Percentiles rank a stretch among this genome's conserved stretches.
These are phyloP conservation scores for Amyelois transitella DNA, from an alignment of 1,140 invertebrate species.

Conservation along the genomic window DNA sequence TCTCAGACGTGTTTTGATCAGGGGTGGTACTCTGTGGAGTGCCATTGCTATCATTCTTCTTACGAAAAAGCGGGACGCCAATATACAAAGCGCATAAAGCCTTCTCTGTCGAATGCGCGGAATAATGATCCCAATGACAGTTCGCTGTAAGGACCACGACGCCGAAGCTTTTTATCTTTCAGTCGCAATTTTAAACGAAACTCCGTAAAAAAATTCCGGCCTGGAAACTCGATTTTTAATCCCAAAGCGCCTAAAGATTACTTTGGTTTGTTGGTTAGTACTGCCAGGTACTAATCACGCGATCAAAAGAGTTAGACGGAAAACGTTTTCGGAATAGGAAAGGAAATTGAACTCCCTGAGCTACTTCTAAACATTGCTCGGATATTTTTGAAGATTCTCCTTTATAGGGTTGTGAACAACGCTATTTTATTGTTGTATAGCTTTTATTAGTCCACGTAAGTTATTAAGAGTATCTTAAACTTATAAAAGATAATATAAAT, in stretches of 20 bases:
- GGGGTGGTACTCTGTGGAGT: slow-evolving; percentile 22
- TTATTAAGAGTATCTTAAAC: too few relatives aligned
- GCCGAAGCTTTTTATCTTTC: slow-evolving; percentile 33
- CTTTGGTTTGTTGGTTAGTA: slow-evolving; percentile 11
- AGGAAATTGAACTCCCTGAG: not conserved
- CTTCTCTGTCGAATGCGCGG: slow-evolving; percentile 11
- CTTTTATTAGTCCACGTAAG: too few relatives aligned
- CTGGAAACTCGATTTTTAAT: slow-evolving; percentile 38
- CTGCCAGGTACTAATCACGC: slow-evolving; percentile 4
- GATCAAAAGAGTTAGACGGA: slow-evolving; percentile 6
- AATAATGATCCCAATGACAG: slow-evolving; percentile 23
- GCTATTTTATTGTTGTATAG: too few relatives aligned
- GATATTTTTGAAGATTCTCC: not conserved
- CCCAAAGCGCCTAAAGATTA: slow-evolving; percentile 17
- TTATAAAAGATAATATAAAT: too few relatives aligned
- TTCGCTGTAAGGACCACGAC: slow-evolving; percentile 11
- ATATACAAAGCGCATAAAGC: slow-evolving; percentile 11
- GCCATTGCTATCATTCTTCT: slow-evolving; percentile 25
- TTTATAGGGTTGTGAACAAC: not conserved
- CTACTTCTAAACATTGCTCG: not conserved
- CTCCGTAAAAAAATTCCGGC: slow-evolving; percentile 35
- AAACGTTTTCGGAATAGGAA: not conserved
- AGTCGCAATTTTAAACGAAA: slow-evolving; percentile 52
- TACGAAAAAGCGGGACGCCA: slow-evolving; percentile 11
- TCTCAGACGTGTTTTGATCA: slow-evolving; percentile 64